Evolutionary conservation across 1,140 invertebrate genomes (phyloP).

Genomic region (Microplitis mediator): DNA sequence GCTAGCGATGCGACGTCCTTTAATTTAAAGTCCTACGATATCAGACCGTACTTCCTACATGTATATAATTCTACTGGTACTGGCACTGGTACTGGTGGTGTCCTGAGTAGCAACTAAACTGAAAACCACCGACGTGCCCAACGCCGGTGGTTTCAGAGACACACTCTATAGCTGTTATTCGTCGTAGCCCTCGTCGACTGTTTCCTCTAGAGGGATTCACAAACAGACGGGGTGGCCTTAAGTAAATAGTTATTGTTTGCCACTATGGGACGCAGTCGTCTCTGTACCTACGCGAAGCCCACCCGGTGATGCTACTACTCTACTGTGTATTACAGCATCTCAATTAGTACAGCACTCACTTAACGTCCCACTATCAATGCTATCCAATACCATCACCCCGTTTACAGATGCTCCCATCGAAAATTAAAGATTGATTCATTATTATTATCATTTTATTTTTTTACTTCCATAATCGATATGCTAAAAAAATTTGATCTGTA

Average conservation of each 20-base stretch:
- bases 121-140: conserved; percentile 25
- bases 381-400: conserved; percentile 36
- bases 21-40: conserved; percentile 56
- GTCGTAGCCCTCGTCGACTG: conserved; percentile 30
- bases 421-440: background rate
- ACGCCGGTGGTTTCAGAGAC: conserved; percentile 34
- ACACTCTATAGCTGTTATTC: conserved; percentile 29
- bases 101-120: conserved; percentile 5
- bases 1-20: conserved; percentile 52
- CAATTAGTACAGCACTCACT: conserved; percentile 55
- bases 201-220: conserved; percentile 43
- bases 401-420: conserved; percentile 25
- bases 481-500: no score
- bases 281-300: conserved; percentile 11
- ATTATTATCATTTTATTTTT: no score
- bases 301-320: background rate
- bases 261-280: conserved; percentile 35
- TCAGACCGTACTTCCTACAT: conserved; percentile 27
- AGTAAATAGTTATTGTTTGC: conserved; percentile 60
- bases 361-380: conserved; percentile 45
- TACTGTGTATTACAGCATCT: conserved; percentile 32
- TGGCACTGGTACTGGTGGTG: no score
- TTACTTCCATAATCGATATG: no score
- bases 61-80: background rate
- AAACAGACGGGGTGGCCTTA: conserved; percentile 59